Conservation (phyloP, 1,140 invertebrate species). For the Papilio glaucus region DNA sequence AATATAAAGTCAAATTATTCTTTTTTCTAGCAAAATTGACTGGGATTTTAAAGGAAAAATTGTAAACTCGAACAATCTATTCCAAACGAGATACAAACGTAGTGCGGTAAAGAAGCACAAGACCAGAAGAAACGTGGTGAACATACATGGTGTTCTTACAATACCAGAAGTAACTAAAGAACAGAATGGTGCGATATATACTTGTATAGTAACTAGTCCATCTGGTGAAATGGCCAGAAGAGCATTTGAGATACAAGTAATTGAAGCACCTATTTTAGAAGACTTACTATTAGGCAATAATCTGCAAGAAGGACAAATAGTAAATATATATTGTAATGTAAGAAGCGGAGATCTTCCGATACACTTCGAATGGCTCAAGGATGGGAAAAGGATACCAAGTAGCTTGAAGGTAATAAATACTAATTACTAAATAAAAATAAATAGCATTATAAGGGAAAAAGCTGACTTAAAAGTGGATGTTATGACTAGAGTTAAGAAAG, state of each 20-base stretch:
- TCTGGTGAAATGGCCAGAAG: conserved; percentile 90
- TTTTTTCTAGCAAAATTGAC: conserved; percentile 77
- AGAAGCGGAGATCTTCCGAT: conserved; percentile 95
- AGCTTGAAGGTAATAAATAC: conserved; percentile 85
- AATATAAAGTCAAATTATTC: not conserved
- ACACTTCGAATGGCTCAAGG: conserved; percentile 95
- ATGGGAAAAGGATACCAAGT: conserved; percentile 88
- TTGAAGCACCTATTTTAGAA: conserved; percentile 89
- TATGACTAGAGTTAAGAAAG: too few relatives aligned
- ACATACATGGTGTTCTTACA: conserved; percentile 84
- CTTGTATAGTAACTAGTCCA: conserved; percentile 91
- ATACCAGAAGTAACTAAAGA: conserved; percentile 90
- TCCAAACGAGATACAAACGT: conserved; percentile 70
- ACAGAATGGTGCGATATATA: conserved; percentile 89
- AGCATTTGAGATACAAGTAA: conserved; percentile 87
- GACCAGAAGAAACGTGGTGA: conserved; percentile 61
- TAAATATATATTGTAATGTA: conserved; percentile 94
- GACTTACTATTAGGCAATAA: conserved; percentile 83
- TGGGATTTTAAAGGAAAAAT: conserved; percentile 79
- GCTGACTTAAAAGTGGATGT: too few relatives aligned
- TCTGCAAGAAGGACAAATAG: conserved; percentile 93
- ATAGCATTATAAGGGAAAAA: too few relatives aligned
- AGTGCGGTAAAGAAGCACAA: conserved; percentile 51
- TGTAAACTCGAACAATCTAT: conserved; percentile 65
- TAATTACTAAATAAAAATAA: too few relatives aligned